Conservation (phyloP, 2,888 invertebrate species). For the Neoitamus cyanurus region DNA sequence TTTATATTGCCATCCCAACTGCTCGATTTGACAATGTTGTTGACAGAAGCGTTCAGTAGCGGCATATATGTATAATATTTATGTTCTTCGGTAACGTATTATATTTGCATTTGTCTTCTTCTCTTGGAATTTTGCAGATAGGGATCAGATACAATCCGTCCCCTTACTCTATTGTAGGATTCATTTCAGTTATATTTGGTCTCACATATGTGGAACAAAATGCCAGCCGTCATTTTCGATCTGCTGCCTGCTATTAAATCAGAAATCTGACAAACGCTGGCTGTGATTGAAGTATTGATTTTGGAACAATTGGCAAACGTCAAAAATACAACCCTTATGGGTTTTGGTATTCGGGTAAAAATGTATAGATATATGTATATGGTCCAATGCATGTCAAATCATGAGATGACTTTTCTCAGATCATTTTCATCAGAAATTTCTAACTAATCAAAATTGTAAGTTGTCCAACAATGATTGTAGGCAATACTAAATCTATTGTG, state of each 20-base stretch:
- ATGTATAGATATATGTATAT: too few species aligned
- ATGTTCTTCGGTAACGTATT: not conserved
- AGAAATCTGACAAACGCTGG: slow-evolving; percentile 6
- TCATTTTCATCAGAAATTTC: too few species aligned
- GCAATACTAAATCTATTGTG: too few species aligned
- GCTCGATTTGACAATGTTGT: slow-evolving; percentile 15
- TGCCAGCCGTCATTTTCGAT: not conserved
- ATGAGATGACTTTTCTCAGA: too few species aligned
- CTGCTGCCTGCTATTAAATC: slow-evolving; percentile 28
- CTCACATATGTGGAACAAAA: slow-evolving; percentile 45
- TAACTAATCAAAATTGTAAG: too few species aligned
- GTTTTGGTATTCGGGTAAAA: too few species aligned
- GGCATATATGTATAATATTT: not conserved
- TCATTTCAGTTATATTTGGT: slow-evolving; percentile 24
- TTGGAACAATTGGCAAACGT: not conserved
- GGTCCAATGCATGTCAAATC: too few species aligned
- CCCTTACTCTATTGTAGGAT: not conserved
- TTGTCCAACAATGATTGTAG: too few species aligned
- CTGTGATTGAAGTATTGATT: slow-evolving; percentile 38
- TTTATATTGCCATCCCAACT: not conserved
- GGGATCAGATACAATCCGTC: not conserved
- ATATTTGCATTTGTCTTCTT: slow-evolving; percentile 20
- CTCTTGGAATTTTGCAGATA: not conserved
- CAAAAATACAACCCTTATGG: too few species aligned
- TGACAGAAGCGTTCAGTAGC: not conserved